Base-by-base conservation (phyloP, 2,113 vertebrate species). In the Scomber colias region DNA sequence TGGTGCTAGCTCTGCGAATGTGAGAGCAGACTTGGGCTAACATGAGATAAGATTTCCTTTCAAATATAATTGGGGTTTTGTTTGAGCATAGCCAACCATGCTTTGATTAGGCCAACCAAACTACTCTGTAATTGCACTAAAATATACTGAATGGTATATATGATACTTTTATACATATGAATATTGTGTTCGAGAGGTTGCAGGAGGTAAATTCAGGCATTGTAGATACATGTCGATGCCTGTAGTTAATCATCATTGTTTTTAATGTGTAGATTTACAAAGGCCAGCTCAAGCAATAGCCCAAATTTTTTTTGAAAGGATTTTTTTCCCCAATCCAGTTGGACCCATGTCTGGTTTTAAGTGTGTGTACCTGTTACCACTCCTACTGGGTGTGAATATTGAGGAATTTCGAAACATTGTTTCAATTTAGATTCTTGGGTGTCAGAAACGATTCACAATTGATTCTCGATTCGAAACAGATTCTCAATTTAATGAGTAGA, bases 11-110 rank as follows among this genome's bases (percentile, higher is more conserved):
- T 74, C 71, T 76, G 56, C 78, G 72, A 73, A 64, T 71, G 72
- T 76, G 68, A 62, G 56, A 45, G 57, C 79, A 83, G 70, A 83
- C 56, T 73, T 74, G 69, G 60, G 64, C 69, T 64, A 54, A 90
- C 17, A 35, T 68, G 45, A 74, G 73, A 85, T 76, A 15, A 50
- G 54, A 70, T 73, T 78, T 88, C 67, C 73, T 83, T 89, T 84
- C 77, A 82, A 45, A 75, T 54, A 17, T 65, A 67, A 67, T 75
- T 78, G 24, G n/a, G n/a, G 6, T 57, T 75, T 51, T 78, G 15
- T 69, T 77, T 87, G 60, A 77, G 55, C 57, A 53, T 35, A 57
- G 54, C 48, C 71, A 55, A 54, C 5, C 13, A n/a, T 76, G 27
- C 53, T 27, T 66, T 67, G 62, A 16, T 63, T 62, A 45, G 56